Evolutionary conservation across 2,888 invertebrate genomes (phyloP), one percentile per base, ranked within the genome.

Genomic region (Diogma glabrata): DNA sequence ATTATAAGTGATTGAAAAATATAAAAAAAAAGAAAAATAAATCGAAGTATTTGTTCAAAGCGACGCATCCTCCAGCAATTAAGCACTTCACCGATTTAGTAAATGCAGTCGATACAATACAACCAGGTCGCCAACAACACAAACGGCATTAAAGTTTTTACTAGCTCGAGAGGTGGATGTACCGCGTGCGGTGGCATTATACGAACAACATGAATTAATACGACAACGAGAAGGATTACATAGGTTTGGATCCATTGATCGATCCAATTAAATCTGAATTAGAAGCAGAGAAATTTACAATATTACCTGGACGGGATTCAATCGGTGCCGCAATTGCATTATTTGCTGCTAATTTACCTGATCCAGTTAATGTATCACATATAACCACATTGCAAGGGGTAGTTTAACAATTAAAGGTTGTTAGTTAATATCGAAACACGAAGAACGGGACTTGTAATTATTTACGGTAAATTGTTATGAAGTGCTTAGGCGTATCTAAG

Each of bases 81-180:
- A 67, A 69, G 64, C 67, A 70, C 63, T 70, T 70, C 56, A 69
- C 69, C 60, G 69, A 70, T 63, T 64, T 69, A 60, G 67, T 69
- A 59, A 70, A 68, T 60, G 65, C 64, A 57, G 61, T 67, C 55
- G 63, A 64, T 57, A 36, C 36, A 14, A 60, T 61, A 33, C 33
- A 8, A 59, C 61, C 46, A 33, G 61, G 60, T 28, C 56, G 61
- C 23, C 65, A 64, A 51, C 61, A 63, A 57, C 90, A 74, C 82
- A 86, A 55, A 88, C 90, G n/a, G 95, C 94, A 46, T 81, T 94
- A 57, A 90, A 91, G 72, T 93, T 93, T 73, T 73, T 93, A 62
- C 80, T 87, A 62, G 95, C 96, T 58, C 81, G 95, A 59, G 96
- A 96, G 74, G 96, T 95, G 69, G 94, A 95, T 69, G 86, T 94